phyloP scores from a whole-genome alignment of 2,113 vertebrate species.

The Aplodontia rufa region DNA sequence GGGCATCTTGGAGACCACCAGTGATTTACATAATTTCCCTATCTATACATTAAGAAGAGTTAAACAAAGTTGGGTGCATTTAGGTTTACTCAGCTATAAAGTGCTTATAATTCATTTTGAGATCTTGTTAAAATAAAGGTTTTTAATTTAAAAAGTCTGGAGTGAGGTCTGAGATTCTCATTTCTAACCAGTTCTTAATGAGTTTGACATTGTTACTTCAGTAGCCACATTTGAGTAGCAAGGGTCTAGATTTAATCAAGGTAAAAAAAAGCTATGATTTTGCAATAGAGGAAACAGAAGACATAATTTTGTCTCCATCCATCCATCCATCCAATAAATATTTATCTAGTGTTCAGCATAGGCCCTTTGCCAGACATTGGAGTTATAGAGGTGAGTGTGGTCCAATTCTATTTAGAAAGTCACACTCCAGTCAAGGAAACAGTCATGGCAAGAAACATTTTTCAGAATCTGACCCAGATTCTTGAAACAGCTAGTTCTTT shows the following conservation, averaged over 20 bases:
- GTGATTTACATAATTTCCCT: neutral
- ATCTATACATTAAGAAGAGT: neutral
- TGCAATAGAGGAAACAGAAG: neutral
- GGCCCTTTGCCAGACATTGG: neutral
- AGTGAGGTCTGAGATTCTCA: neutral
- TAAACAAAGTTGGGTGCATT: neutral
- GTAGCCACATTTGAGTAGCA: neutral
- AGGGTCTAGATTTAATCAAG: neutral
- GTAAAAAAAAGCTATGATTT: constrained; percentile 15
- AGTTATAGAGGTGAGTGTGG: neutral
- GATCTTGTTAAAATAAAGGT: neutral
- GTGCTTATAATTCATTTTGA: neutral
- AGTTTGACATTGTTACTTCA: neutral
- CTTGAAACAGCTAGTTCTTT: constrained; percentile 30
- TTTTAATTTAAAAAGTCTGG: neutral
- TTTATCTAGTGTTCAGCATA: neutral
- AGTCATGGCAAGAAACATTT: constrained; percentile 21
- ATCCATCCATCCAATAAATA: neutral
- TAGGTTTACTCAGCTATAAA: neutral
- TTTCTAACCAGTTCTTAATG: neutral
- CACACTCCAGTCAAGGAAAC: neutral
- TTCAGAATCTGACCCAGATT: constrained; percentile 50
- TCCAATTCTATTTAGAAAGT: neutral
- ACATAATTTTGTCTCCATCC: neutral
- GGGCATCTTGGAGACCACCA: neutral